phyloP scores from a whole-genome alignment of 2,888 invertebrate genomes.

The Synanthedon formicaeformis region DNA sequence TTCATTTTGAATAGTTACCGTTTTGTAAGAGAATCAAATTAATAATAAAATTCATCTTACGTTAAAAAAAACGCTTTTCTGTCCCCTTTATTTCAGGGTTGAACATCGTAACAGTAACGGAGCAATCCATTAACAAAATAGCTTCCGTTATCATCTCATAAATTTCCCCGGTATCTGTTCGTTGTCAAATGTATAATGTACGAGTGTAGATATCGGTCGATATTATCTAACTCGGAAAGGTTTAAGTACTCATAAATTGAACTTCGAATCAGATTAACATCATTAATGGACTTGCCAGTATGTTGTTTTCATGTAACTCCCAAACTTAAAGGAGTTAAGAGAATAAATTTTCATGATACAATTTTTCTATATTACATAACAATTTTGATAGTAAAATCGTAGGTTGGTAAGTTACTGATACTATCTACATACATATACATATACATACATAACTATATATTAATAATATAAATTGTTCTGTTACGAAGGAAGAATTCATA shows the following conservation, averaged over 20 bases:
- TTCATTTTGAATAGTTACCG: no score
- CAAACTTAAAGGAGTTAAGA: no score
- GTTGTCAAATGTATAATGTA: constrained; percentile 24
- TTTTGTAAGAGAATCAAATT: constrained; percentile 1
- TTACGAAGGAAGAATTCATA: no score
- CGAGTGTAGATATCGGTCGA: background rate
- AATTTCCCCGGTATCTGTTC: constrained; percentile 37
- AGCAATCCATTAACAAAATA: constrained; percentile 48
- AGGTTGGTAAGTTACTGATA: no score
- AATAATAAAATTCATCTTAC: constrained; percentile 7
- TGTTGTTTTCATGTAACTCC: no score
- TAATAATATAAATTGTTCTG: no score
- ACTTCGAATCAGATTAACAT: background rate
- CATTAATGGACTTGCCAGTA: no score
- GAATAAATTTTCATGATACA: no score
- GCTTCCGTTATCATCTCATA: constrained; percentile 51
- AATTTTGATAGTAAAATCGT: no score
- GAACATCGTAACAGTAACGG: constrained; percentile 9
- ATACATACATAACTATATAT: no score
- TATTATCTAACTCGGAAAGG: background rate
- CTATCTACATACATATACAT: no score
- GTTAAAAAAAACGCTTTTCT: constrained; percentile 7
- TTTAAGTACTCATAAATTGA: background rate
- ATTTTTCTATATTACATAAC: no score
- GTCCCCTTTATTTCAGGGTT: background rate